A percentile compares a stretch with the other conserved stretches of the same genome.
Evolutionary conservation across 2,888 invertebrate species (phyloP).

Genomic region (Brenthis hecate): DNA sequence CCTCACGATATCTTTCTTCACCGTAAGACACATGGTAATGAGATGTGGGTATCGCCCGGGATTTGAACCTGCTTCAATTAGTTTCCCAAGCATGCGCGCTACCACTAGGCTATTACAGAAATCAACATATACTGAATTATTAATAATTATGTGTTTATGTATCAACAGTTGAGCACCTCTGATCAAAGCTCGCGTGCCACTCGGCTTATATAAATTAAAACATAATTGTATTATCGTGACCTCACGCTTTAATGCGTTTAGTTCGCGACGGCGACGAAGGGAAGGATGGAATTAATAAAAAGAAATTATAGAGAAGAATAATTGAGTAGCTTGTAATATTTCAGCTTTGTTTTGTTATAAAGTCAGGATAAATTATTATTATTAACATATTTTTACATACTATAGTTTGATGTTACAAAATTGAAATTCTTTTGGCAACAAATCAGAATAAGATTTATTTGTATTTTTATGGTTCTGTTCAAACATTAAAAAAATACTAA

Average conservation of each 20-base stretch:
- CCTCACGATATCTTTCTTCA: no score
- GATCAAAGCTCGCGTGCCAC: constrained; percentile 66
- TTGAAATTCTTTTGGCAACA: no score
- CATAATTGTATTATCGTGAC: constrained; percentile 82
- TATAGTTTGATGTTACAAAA: no score
- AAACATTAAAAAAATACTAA: no score
- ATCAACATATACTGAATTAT: not conserved
- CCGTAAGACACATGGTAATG: no score
- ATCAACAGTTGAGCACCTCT: constrained; percentile 11
- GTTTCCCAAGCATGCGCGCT: no score
- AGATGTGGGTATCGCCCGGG: no score
- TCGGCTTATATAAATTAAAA: constrained; percentile 79
- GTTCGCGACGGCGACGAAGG: constrained; percentile 56
- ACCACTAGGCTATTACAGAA: no score
- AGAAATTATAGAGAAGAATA: constrained; percentile 37
- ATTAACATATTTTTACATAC: not conserved
- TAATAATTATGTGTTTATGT: not conserved
- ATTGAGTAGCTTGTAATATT: constrained; percentile 16
- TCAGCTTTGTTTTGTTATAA: constrained; percentile 4
- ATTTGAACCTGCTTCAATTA: no score
- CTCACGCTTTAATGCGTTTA: constrained; percentile 73
- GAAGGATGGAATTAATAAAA: constrained; percentile 51
- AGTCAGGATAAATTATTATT: not conserved
- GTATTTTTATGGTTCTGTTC: no score
- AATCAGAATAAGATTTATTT: no score